phyloP scores from a whole-genome alignment of 2,113 vertebrate species.

The Otus sunia region DNA sequence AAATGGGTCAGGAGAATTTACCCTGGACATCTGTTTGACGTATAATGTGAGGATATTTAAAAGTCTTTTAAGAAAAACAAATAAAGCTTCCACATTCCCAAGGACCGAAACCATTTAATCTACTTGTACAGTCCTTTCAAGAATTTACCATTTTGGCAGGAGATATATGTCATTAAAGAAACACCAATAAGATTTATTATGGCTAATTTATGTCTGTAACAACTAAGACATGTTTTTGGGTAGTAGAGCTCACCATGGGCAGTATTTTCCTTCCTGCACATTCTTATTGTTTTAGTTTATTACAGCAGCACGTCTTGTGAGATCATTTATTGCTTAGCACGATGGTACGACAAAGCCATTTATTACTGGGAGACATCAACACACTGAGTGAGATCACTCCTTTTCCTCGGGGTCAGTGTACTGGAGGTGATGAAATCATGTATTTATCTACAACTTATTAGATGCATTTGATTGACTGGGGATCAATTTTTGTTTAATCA shows the following conservation, averaged over 20 bases:
- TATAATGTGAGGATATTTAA: conserved; percentile 77
- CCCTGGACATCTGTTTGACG: conserved; percentile 90
- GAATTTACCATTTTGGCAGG: conserved; percentile 72
- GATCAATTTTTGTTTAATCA: conserved; percentile 75
- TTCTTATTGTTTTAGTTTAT: conserved; percentile 86
- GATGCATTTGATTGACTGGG: conserved; percentile 73
- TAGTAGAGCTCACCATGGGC: conserved; percentile 69
- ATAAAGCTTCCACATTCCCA: conserved; percentile 77
- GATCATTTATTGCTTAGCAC: conserved; percentile 85
- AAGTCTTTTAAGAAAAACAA: conserved; percentile 87
- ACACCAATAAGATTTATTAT: conserved; percentile 81
- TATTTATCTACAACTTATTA: conserved; percentile 83
- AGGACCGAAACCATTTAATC: conserved; percentile 75
- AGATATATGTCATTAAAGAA: conserved; percentile 74
- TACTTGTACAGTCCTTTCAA: conserved; percentile 51
- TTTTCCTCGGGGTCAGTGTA: conserved; percentile 57
- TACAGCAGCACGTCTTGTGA: conserved; percentile 85
- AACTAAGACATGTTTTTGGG: conserved; percentile 58
- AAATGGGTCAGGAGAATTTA: conserved; percentile 84
- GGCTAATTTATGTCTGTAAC: conserved; percentile 78
- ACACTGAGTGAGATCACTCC: conserved; percentile 78
- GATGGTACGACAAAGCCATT: conserved; percentile 80
- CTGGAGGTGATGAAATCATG: conserved; percentile 84
- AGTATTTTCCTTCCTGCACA: conserved; percentile 81
- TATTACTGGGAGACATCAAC: conserved; percentile 83